Base-by-base conservation (phyloP, 2,888 invertebrate genomes). In the Lydus trimaculatus region DNA sequence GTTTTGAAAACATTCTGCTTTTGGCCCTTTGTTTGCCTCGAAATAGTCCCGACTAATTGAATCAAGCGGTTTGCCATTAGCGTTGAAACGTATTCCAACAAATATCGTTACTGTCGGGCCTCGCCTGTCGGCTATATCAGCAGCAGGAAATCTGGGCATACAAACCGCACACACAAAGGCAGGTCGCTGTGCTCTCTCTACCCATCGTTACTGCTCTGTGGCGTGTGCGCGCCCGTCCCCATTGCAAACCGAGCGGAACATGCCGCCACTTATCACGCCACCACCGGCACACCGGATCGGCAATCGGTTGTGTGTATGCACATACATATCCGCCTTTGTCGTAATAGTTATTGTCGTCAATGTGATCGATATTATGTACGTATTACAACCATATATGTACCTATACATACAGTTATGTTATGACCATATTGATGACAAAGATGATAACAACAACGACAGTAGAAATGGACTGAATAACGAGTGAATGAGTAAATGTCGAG, bases 131-230 rank as follows among this genome's bases (percentile, higher is more conserved):
- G 72, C 69, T 72, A 72, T 72, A 56, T 56, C 56, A 56, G 56
- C 56, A 56, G 56, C 73, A 68, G 74, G 70, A 73, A 76, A 75
- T 75, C 76, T 72, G 75, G 70, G 70, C 71, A 73, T 63, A 69
- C 70, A 73, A 73, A 77, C 78, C 78, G 72, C 75, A 75, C 74
- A 75, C 76, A 77, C 78, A 39, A 64, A 66, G 69, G 69, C 71
- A 64, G 65, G 70, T 65, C 67, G 70, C 70, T 65, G 65, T 67
- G 65, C 65, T 65, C 69, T 36, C 36, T 25, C 23, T 52, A 25
- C 31, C 43, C 63, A 20, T 63, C 59, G 56, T 64, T 64, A 52
- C 43, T 58, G 61, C 36, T 20, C 36, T 63, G 36, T 67, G 58
- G 67, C 67, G 67, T 67, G 67, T 67, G 63, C 36, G 64, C 64